A percentile compares a stretch with the other conserved stretches of the same genome.
These are phyloP conservation scores for Caenorhabditis sp. DNA, from an alignment of 2,888 invertebrate genomes.

Conservation along the genomic window DNA sequence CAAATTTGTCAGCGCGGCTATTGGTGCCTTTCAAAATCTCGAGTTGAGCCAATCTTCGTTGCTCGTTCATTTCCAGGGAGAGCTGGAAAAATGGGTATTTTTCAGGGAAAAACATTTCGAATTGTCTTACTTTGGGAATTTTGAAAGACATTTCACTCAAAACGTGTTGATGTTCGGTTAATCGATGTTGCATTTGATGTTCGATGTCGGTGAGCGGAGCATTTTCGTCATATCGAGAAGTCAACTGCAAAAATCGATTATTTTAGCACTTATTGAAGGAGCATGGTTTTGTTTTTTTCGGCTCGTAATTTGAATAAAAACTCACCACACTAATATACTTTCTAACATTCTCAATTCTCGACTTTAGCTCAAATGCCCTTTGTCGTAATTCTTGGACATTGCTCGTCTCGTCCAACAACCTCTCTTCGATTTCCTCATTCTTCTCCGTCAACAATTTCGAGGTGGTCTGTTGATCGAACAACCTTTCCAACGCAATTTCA, in stretches of 20 bases:
- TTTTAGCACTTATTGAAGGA: no score
- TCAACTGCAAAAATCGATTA: background rate
- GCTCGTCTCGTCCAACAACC: slow-evolving; percentile 21
- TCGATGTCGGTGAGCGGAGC: slow-evolving; percentile 29
- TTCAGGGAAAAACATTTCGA: background rate
- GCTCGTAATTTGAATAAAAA: background rate
- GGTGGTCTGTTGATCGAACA: background rate
- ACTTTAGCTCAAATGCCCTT: slow-evolving; percentile 12
- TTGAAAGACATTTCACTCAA: slow-evolving; percentile 3
- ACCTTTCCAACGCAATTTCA: slow-evolving; percentile 10
- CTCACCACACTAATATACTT: slow-evolving; percentile 18
- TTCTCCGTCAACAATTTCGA: background rate
- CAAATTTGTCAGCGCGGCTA: slow-evolving; percentile 21
- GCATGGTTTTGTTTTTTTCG: no score
- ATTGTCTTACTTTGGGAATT: slow-evolving; percentile 2
- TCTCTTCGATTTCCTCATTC: slow-evolving; percentile 17
- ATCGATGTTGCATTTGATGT: slow-evolving; percentile 16
- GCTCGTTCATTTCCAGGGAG: slow-evolving; percentile 22
- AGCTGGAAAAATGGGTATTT: slow-evolving; percentile 6
- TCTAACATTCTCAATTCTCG: slow-evolving; percentile 13
- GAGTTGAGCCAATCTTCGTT: slow-evolving; percentile 16
- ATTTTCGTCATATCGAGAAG: slow-evolving; percentile 26
- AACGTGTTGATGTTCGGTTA: slow-evolving; percentile 29
- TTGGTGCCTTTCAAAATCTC: slow-evolving; percentile 4
- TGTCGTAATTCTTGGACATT: slow-evolving; percentile 19